A percentile compares a stretch with the other conserved stretches of the same genome.
Conservation (phyloP, 2,888 invertebrate genomes). For the Synanthedon formicaeformis region DNA sequence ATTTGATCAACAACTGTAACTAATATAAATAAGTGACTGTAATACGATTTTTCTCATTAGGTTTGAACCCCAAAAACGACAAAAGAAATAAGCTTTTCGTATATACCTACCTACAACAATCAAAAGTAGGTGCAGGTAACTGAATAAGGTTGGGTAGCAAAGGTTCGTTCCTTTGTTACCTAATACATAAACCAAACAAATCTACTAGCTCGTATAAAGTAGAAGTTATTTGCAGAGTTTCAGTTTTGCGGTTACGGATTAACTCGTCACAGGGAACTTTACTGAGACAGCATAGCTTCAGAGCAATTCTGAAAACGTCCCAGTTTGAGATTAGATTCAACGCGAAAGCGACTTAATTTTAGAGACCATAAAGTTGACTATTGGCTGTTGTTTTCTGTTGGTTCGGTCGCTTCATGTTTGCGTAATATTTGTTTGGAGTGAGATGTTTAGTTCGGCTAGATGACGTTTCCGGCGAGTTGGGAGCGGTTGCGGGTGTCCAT, state of each 20-base stretch:
- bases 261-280: constrained; percentile 41
- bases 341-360: constrained; percentile 15
- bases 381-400: constrained; percentile 5
- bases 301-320: constrained; percentile 10
- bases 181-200: constrained; percentile 2
- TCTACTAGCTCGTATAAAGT: constrained; percentile 10
- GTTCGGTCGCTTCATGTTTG: constrained; percentile 14
- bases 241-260: constrained; percentile 52
- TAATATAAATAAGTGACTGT: too few species aligned
- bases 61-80: too few species aligned
- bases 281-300: constrained; percentile 36
- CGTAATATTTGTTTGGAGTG: constrained; percentile 33
- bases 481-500: constrained; percentile 32
- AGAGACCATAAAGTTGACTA: constrained; percentile 13
- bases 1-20: too few species aligned
- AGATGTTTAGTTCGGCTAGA: constrained; percentile 60
- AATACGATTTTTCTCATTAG: too few species aligned
- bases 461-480: constrained; percentile 50
- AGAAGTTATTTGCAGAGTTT: constrained; percentile 47
- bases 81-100: too few species aligned
- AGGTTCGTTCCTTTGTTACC: constrained; percentile 5
- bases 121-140: background rate
- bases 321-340: background rate
- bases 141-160: constrained; percentile 1
- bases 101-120: background rate